Conservation (phyloP, 2,888 invertebrate genomes). For the Eilema depressum region DNA sequence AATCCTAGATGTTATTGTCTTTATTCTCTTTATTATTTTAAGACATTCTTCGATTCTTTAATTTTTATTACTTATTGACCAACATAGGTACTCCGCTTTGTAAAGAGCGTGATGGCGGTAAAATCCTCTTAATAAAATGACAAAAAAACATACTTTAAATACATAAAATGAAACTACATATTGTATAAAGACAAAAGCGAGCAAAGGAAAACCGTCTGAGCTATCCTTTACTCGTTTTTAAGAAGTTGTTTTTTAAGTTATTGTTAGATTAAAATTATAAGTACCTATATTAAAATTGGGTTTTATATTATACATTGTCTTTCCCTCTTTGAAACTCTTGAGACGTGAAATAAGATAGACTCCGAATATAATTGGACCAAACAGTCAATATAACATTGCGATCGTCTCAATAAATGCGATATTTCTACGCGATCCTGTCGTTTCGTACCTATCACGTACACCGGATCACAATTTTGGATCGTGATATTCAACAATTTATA, state of each 20-base stretch:
- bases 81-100: neutral
- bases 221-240: slow-evolving; percentile 4
- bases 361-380: too few relatives aligned
- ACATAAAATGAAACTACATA: neutral
- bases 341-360: too few relatives aligned
- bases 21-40: neutral
- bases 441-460: too few relatives aligned
- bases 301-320: neutral
- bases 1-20: neutral
- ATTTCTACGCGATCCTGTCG: too few relatives aligned
- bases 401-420: too few relatives aligned
- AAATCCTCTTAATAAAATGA: neutral
- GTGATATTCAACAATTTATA: too few relatives aligned
- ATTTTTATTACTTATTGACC: neutral
- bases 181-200: neutral
- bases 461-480: too few relatives aligned
- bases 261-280: slow-evolving; percentile 22
- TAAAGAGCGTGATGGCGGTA: neutral
- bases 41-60: neutral
- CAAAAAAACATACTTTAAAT: neutral
- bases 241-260: slow-evolving; percentile 12
- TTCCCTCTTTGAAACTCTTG: too few relatives aligned
- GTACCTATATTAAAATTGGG: slow-evolving; percentile 9
- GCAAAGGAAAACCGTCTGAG: neutral
- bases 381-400: too few relatives aligned